phyloP scores from a whole-genome alignment of 2,888 invertebrate genomes.

The Liopterus haemorrhoidalis region DNA sequence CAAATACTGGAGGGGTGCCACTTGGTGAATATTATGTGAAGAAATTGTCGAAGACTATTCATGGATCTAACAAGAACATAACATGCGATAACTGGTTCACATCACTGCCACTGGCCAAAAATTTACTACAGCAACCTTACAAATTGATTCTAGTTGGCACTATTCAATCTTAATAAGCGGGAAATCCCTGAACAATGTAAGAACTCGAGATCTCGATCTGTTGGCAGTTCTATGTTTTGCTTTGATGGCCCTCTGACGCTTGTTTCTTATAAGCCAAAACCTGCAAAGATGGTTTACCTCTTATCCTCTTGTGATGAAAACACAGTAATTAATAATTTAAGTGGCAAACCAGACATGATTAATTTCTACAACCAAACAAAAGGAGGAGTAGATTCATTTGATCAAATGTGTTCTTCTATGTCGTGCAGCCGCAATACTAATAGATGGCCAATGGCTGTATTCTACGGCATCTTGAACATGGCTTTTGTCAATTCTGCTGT shows the following conservation, averaged over 20 bases:
- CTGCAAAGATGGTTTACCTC: slow-evolving; percentile 17
- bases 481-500: slow-evolving; percentile 1
- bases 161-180: slow-evolving; percentile 35
- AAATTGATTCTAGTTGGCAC: slow-evolving; percentile 37
- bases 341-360: slow-evolving; percentile 14
- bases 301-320: slow-evolving; percentile 16
- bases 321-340: not conserved
- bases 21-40: slow-evolving; percentile 33
- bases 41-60: slow-evolving; percentile 30
- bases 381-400: slow-evolving; percentile 13
- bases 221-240: slow-evolving; percentile 12
- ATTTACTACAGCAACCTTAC: slow-evolving; percentile 35
- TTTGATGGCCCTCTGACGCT: slow-evolving; percentile 15
- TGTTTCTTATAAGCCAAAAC: slow-evolving; percentile 13
- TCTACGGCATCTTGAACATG: slow-evolving; percentile 11
- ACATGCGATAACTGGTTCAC: slow-evolving; percentile 40
- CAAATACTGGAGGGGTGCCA: slow-evolving; percentile 33
- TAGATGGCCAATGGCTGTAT: slow-evolving; percentile 8
- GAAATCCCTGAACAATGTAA: slow-evolving; percentile 37
- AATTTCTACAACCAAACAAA: slow-evolving; percentile 10
- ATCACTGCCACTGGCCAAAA: slow-evolving; percentile 36
- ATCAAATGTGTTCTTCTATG: slow-evolving; percentile 8
- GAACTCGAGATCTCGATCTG: not conserved
- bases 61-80: slow-evolving; percentile 31
- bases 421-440: slow-evolving; percentile 10